These are phyloP conservation scores for Harpagifer antarcticus DNA, from an alignment of 2,797 vertebrate species.

Conservation along the genomic window DNA sequence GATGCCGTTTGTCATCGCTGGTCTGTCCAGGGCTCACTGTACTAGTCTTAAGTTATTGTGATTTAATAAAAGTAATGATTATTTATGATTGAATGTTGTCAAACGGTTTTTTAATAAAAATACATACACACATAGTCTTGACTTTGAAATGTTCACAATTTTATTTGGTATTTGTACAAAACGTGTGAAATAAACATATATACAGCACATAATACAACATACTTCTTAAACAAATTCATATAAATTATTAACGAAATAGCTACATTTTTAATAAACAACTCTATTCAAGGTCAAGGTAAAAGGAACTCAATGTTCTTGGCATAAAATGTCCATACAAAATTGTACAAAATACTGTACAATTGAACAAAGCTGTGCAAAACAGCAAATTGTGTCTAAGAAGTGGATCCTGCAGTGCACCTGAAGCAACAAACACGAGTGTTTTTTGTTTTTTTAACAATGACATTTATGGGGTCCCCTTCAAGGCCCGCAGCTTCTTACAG, in stretches of 20 bases:
- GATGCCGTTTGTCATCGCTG: conserved; percentile 89
- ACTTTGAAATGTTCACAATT: conserved; percentile 68
- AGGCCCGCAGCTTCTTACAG: conserved; percentile 76
- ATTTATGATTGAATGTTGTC: conserved; percentile 87
- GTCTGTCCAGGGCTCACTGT: conserved; percentile 91
- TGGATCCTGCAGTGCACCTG: conserved; percentile 66
- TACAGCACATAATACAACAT: conserved; percentile 94
- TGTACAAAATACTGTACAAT: conserved; percentile 97
- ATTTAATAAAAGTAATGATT: conserved; percentile 98
- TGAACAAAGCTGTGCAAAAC: conserved; percentile 93
- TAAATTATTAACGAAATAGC: conserved; percentile 96
- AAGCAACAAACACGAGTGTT: conserved; percentile 38
- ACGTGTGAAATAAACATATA: conserved; percentile 83
- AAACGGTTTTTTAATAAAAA: background rate
- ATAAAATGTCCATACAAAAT: conserved; percentile 95
- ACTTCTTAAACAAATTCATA: conserved; percentile 92
- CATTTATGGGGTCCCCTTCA: conserved; percentile 36
- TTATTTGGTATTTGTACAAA: conserved; percentile 86
- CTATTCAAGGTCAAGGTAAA: conserved; percentile 78
- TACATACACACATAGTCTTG: background rate
- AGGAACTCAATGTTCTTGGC: conserved; percentile 90
- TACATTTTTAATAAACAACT: conserved; percentile 87
- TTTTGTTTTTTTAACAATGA: conserved; percentile 21
- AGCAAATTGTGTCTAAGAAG: conserved; percentile 87
- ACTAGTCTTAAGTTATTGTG: conserved; percentile 99